Evolutionary conservation across 2,797 vertebrate genomes (phyloP), one percentile per base, ranked within the genome.

Genomic region (Lagocephalus sceleratus): DNA sequence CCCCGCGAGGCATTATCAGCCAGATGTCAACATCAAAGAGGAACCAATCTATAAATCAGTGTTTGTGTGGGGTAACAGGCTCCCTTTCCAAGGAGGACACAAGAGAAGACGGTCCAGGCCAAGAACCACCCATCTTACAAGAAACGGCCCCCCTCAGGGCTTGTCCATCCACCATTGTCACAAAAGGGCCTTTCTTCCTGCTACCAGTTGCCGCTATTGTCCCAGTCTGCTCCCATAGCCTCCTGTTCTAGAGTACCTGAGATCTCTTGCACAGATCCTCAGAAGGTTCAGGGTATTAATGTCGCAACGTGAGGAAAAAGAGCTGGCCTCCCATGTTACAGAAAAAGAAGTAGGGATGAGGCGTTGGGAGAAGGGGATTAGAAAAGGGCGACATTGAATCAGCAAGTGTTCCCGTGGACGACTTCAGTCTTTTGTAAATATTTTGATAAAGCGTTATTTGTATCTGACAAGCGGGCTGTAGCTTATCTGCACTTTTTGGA

Each of bases 21-120:
- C 86, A 88, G 84, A 90, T 85, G 84, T 87, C 85, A 70, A 79
- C 86, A 85, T 90, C 87, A 91, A 89, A 91, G 88, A 81, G 62
- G 73, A 81, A 75, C 82, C 71, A 69, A 85, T 88, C 73, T 85
- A 85, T 88, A 84, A 89, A 88, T 89, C 86, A 84, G 83, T 78
- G 77, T 84, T 82, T 85, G 75, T 85, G 72, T 78, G 84, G 82
- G 71, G 84, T 79, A 20, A 66, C 68, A 82, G 76, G 73, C 69
- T 79, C 71, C 48, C 50, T 72, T 84, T 73, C 84, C 71, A 66
- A 75, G 64, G 67, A 76, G 73, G 86, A 88, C 82, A 88, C 75
- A 78, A 78, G 82, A 88, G 84, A 86, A 73, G 71, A 69, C 67
- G 57, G 81, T 82, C 58, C 16, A 12, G 46, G 83, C 86, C 85